Percentiles rank a stretch among this genome's conserved stretches.
phyloP scores from a whole-genome alignment of 2,888 invertebrate genomes.

The Conus canariensis region DNA sequence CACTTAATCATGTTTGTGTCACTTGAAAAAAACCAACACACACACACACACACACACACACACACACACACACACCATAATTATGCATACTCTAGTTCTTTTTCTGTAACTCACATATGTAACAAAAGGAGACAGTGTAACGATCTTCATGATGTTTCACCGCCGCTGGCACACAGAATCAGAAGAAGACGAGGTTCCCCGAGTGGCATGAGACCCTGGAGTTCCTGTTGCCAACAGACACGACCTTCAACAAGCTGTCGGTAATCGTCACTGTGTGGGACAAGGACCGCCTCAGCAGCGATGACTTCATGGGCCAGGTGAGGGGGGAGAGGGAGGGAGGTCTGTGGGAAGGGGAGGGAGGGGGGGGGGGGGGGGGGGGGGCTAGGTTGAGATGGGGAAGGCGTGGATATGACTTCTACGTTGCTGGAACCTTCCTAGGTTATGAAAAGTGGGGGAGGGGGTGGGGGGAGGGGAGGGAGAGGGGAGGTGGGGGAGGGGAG shows the following conservation, averaged over 20 bases:
- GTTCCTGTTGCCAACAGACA: conserved; percentile 54
- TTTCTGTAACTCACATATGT: no score
- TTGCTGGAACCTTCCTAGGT: no score
- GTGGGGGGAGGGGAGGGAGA: neutral
- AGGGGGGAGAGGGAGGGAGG: neutral
- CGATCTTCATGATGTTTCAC: no score
- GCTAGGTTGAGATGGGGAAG: neutral
- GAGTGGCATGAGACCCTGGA: conserved; percentile 64
- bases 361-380: neutral
- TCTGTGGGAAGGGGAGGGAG: neutral
- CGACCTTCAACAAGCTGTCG: conserved; percentile 47
- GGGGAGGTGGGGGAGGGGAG: neutral
- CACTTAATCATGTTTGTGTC: no score
- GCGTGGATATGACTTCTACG: neutral
- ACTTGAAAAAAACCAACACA: no score
- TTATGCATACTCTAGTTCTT: no score
- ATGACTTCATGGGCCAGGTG: conserved; percentile 69
- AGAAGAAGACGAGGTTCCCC: conserved; percentile 62
- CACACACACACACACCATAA: no score
- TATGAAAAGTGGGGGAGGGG: neutral
- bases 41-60: no score
- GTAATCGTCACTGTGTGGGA: conserved; percentile 62
- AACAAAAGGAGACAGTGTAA: no score
- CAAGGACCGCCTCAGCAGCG: conserved; percentile 63
- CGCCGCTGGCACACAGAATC: conserved; percentile 50